These are phyloP conservation scores for Halichoerus grypus DNA, from an alignment of 2,113 vertebrate genomes.

Conservation along the genomic window DNA sequence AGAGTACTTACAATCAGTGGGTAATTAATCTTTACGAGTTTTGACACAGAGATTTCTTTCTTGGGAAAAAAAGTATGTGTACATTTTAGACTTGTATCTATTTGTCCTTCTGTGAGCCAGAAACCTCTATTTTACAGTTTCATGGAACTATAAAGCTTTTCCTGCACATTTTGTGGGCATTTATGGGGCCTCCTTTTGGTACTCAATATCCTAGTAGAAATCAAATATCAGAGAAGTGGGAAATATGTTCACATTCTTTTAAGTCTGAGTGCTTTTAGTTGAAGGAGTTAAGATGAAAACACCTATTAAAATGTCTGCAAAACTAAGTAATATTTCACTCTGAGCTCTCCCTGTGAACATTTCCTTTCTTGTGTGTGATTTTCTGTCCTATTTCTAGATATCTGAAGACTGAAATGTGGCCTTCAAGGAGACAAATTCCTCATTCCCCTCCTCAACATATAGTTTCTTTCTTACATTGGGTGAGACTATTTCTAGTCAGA, in stretches of 20 bases:
- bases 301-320: not conserved
- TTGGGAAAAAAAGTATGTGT: not conserved
- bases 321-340: slow-evolving; percentile 17
- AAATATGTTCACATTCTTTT: not conserved
- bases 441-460: not conserved
- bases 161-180: not conserved
- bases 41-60: not conserved
- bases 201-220: not conserved
- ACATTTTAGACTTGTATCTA: not conserved
- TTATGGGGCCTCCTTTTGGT: not conserved
- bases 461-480: not conserved
- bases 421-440: not conserved
- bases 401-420: not conserved
- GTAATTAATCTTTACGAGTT: not conserved
- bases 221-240: slow-evolving; percentile 20
- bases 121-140: slow-evolving; percentile 4
- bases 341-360: slow-evolving; percentile 1
- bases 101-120: not conserved
- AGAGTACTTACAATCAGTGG: not conserved
- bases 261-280: not conserved
- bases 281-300: not conserved
- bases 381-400: not conserved
- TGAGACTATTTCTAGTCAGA: slow-evolving; percentile 9
- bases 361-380: slow-evolving; percentile 32
- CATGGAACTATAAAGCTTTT: not conserved